Percentiles rank a stretch among this genome's conserved stretches.
Conservation (phyloP, 2,113 vertebrate genomes). For the Gulo gulo region DNA sequence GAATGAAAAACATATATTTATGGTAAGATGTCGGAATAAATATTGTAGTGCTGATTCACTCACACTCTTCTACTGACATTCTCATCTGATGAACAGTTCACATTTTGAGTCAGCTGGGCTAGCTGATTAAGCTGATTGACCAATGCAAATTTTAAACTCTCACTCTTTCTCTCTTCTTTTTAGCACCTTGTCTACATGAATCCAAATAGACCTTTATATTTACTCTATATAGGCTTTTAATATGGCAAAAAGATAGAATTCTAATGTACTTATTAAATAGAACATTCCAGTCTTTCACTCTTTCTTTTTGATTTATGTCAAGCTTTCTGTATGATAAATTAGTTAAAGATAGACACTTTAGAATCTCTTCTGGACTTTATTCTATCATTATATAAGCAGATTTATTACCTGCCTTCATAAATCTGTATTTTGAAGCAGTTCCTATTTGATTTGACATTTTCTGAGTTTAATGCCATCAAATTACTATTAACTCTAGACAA, state of each 20-base stretch:
- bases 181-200: not conserved
- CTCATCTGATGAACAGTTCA: not conserved
- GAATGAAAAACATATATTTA: not conserved
- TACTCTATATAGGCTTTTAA: not conserved
- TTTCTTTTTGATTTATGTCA: constrained; percentile 41
- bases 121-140: not conserved
- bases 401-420: constrained; percentile 24
- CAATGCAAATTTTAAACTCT: not conserved
- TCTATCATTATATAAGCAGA: constrained; percentile 35
- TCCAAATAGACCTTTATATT: not conserved
- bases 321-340: constrained; percentile 57
- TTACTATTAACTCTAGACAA: constrained; percentile 45
- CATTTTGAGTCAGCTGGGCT: not conserved
- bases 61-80: not conserved
- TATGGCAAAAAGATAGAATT: not conserved
- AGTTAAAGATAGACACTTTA: constrained; percentile 37
- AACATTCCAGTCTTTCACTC: not conserved
- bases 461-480: constrained; percentile 33
- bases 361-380: constrained; percentile 58
- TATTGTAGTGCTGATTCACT: not conserved
- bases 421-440: constrained; percentile 58
- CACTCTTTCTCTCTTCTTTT: not conserved
- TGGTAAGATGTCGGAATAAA: not conserved
- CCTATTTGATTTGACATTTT: constrained; percentile 48
- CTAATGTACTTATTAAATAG: not conserved